Evolutionary conservation across 2,888 invertebrate species (phyloP).

Genomic region (Drosophila bunnanda): DNA sequence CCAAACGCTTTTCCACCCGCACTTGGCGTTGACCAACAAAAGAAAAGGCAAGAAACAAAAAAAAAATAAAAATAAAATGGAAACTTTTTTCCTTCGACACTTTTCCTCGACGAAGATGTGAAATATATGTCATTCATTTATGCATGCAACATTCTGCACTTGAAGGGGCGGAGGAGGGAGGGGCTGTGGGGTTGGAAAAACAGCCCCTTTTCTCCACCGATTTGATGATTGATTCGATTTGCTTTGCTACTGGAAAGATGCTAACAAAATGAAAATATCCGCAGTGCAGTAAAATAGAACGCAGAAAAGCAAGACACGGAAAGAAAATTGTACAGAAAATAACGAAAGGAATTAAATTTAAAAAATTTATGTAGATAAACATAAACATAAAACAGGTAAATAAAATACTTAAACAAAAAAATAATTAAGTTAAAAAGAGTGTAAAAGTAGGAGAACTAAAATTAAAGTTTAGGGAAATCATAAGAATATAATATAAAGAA

Average conservation of each 20-base stretch:
- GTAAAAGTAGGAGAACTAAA: background rate
- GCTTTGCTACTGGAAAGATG: constrained; percentile 24
- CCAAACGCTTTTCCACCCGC: constrained; percentile 17
- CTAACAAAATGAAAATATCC: constrained; percentile 54
- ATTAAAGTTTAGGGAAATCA: no score
- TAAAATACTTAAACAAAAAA: background rate
- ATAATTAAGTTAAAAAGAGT: background rate
- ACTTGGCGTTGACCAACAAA: constrained; percentile 14
- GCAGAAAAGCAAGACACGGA: background rate
- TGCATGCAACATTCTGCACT: constrained; percentile 46
- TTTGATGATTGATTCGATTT: constrained; percentile 52
- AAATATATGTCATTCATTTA: constrained; percentile 46
- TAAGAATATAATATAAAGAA: background rate
- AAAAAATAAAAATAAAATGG: background rate
- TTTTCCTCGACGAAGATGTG: constrained; percentile 19
- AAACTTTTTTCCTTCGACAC: constrained; percentile 29
- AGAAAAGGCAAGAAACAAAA: background rate
- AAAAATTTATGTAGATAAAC: background rate
- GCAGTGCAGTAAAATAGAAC: constrained; percentile 45
- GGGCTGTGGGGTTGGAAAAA: background rate
- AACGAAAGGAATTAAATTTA: background rate
- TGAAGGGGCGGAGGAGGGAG: background rate
- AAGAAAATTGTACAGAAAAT: background rate
- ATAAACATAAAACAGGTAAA: background rate
- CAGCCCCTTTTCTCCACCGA: constrained; percentile 15